Evolutionary conservation across 2,888 invertebrate genomes (phyloP), one percentile per base, ranked within the genome.

Genomic region (Acleris literana): DNA sequence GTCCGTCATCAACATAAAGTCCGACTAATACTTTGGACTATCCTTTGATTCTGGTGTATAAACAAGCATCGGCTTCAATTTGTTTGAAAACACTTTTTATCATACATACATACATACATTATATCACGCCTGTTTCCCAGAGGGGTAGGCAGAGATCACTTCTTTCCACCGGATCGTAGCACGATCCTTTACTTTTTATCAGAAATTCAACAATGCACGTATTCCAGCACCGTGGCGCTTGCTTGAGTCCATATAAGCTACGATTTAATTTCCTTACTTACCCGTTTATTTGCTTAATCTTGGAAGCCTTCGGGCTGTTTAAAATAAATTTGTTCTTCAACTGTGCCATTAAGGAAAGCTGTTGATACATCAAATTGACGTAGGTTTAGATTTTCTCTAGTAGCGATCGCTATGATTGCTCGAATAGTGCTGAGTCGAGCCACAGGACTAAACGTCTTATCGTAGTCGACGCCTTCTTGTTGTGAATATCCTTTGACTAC

Each of bases 1-100:
- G 16, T 20, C 55, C 55, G 13, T 55, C 55, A 43, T 55, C 55
- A 3, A 55, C 55, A 16, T 55, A 55, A 3, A 55, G 43, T 22
- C 16, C 43, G 1, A 55, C 44, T 6, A n/a, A n/a, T n/a, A n/a
- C n/a, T n/a, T 43, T 7, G 5, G 7, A 13, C 25, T 25, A 6
- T 5, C 25, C 25, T 6, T 6, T 25, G 0, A 1, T 25, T 16
- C 20, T 18, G 1, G 7, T n/a, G 22, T 16, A n/a, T n/a, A n/a
- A 22, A 1, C n/a, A n/a, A 16, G 43, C 20, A 43, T 55, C 55
- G 22, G 5, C 3, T 13, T 18, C 3, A 44, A 16, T 55, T 43
- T 55, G 44, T n/a, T 22, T 43, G 11, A 22, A 55, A n/a, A n/a
- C 6, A 2, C 1, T 20, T 44, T 11, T 2, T 2, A n/a, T n/a